Percentiles rank a stretch among this genome's conserved stretches.
These are phyloP conservation scores for Thera obeliscata DNA, from an alignment of 2,888 invertebrate genomes.

Conservation along the genomic window DNA sequence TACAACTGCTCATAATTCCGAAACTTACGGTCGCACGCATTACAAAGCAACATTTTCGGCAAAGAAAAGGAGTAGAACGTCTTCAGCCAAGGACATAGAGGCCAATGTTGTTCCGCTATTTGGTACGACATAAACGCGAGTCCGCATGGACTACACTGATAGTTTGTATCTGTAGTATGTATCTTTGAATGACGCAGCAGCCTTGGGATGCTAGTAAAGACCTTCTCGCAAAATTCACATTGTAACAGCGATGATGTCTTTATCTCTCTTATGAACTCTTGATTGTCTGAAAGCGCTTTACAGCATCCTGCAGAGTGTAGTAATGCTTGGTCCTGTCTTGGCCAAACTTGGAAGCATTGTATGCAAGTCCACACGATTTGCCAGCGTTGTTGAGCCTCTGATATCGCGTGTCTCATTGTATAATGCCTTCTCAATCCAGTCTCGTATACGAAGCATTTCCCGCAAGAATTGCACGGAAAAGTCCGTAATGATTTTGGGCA, in stretches of 20 bases:
- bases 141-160: conserved; percentile 85
- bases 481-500: conserved; percentile 66
- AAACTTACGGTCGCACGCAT: conserved; percentile 78
- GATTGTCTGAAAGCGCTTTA: conserved; percentile 51
- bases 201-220: conserved; percentile 76
- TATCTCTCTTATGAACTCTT: conserved; percentile 67
- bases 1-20: conserved; percentile 78
- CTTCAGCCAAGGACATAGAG: conserved; percentile 70
- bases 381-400: conserved; percentile 70
- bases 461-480: conserved; percentile 73
- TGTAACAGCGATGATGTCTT: conserved; percentile 75
- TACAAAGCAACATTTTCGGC: conserved; percentile 74
- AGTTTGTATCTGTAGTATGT: conserved; percentile 87
- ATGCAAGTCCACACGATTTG: conserved; percentile 80
- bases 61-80: conserved; percentile 70
- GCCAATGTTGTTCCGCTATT: conserved; percentile 74
- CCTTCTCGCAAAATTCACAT: conserved; percentile 80
- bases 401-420: conserved; percentile 64
- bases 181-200: conserved; percentile 70
- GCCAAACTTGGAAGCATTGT: conserved; percentile 81
- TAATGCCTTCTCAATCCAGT: conserved; percentile 75
- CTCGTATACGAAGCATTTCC: conserved; percentile 78
- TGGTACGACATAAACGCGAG: conserved; percentile 68
- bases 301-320: conserved; percentile 68
- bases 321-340: conserved; percentile 66